These are phyloP conservation scores for Xestia xanthographa DNA, from an alignment of 2,888 invertebrate species.

Conservation along the genomic window DNA sequence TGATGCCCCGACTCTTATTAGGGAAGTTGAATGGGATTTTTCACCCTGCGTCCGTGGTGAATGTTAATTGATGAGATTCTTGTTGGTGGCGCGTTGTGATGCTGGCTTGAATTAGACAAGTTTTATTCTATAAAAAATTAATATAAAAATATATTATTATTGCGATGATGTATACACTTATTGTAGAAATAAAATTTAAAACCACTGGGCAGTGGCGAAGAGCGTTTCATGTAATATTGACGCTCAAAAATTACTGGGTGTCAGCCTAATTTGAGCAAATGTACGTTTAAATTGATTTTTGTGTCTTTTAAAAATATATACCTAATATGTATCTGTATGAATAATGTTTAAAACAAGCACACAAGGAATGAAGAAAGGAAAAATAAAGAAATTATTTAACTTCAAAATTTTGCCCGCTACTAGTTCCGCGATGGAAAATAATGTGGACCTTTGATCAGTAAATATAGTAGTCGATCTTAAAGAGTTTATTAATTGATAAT, in stretches of 20 bases:
- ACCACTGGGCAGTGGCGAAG: background rate
- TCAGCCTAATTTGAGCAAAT: background rate
- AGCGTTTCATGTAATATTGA: background rate
- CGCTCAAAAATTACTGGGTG: no score
- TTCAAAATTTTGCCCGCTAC: background rate
- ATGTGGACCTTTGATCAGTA: background rate
- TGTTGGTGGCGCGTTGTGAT: conserved; percentile 14
- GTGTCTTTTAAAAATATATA: background rate
- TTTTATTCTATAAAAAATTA: conserved; percentile 11
- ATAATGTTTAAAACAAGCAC: background rate
- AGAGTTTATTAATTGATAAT: background rate
- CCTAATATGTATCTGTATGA: background rate
- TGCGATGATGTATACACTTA: background rate
- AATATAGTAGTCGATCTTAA: background rate
- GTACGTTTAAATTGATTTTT: no score
- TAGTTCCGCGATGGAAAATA: background rate
- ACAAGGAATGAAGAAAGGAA: background rate
- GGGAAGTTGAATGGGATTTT: conserved; percentile 74
- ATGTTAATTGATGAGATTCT: conserved; percentile 57
- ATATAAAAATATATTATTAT: no score
- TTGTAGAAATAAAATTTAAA: background rate
- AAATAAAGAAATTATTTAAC: background rate
- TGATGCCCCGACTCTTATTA: conserved; percentile 74
- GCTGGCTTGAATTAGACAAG: conserved; percentile 10
- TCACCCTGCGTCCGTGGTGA: conserved; percentile 59